Conservation (phyloP, 1,140 invertebrate species). For the Nasonia giraulti region DNA sequence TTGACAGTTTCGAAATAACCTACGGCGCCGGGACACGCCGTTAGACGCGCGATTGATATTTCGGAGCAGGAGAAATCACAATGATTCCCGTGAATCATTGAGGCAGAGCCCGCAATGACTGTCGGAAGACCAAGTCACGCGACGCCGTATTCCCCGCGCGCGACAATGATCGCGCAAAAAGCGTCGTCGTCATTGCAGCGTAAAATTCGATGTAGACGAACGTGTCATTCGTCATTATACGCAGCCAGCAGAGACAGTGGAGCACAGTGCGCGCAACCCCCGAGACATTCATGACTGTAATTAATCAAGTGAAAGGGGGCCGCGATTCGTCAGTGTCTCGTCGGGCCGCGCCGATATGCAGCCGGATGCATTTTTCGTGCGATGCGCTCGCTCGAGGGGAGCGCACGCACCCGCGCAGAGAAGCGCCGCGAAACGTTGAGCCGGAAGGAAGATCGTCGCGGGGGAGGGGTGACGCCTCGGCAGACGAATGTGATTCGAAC, state of each 20-base stretch:
- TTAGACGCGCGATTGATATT: neutral
- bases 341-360: neutral
- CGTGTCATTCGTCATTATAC: slow-evolving; percentile 44
- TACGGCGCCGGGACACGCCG: neutral
- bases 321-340: slow-evolving; percentile 16
- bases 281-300: slow-evolving; percentile 41
- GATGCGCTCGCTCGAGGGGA: neutral
- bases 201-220: slow-evolving; percentile 43
- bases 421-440: slow-evolving; percentile 4
- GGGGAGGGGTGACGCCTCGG: slow-evolving; percentile 41
- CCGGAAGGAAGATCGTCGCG: slow-evolving; percentile 48
- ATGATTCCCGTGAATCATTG: neutral
- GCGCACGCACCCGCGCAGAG: neutral
- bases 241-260: neutral
- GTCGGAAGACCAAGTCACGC: neutral
- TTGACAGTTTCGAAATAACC: neutral
- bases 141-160: neutral
- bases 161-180: slow-evolving; percentile 10
- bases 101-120: neutral
- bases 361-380: slow-evolving; percentile 5
- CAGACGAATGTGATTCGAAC: slow-evolving; percentile 63
- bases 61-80: neutral
- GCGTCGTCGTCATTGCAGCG: slow-evolving; percentile 21
- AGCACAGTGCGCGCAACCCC: neutral
- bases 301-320: slow-evolving; percentile 42